Evolutionary conservation across 2,113 vertebrate genomes (phyloP), one percentile per base, ranked within the genome.

Genomic region (Spilogale gracilis): DNA sequence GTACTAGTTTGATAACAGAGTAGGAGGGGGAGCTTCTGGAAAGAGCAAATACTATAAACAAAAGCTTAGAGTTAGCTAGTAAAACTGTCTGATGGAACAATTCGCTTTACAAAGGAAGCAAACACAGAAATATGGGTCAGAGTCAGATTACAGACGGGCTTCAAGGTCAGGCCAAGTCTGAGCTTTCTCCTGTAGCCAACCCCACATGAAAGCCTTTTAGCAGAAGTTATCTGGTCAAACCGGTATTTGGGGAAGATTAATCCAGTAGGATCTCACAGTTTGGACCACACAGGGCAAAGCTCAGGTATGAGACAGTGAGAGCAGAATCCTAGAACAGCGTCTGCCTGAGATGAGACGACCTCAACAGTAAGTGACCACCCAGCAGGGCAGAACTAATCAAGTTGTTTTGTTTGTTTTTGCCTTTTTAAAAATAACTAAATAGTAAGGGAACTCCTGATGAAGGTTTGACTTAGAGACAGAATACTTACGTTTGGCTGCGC

Each of bases 141-240:
- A 54, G 48, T 73, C 84, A 13, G 10, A 76, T 89, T 89, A 54
- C 25, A 71, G 63, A 61, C 30, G 52, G n/a, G n/a, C 32, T 81
- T 71, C 20, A 92, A 92, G 67, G 48, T 5, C 58, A 69, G 21
- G 73, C 7, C 21, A 12, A 6, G 21, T 65, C 82, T 87, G 56
- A 79, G 56, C 74, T 95, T 73, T 52, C 30, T 89, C 96, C 45
- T 79, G 38, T 76, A 89, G 52, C 45, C 74, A 94, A 54, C 17
- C 82, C 45, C 30, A 88, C 69, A 78, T 82, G 45, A 88, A 76
- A 78, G 11, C 52, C 58, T 92, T 81, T 92, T 63, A 85, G 32
- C 11, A 25, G 30, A 76, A 54, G 52, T 71, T 25, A n/a, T 32
- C 80, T 48, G 21, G 65, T 60, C 79, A 89, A 84, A 65, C 52